Base-by-base conservation (phyloP, 2,888 invertebrate species). In the Machimus atricapillus region DNA sequence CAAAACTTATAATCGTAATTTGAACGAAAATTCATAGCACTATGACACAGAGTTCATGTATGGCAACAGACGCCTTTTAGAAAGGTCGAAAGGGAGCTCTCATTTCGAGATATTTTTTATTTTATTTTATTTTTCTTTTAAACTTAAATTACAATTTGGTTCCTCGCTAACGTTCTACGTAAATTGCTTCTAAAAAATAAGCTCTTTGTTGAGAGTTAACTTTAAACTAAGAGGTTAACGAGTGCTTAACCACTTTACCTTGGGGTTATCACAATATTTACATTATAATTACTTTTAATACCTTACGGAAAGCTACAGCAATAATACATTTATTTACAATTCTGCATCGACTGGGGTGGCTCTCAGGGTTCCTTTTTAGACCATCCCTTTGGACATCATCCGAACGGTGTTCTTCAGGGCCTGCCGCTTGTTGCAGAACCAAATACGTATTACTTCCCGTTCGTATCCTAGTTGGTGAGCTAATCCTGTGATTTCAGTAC, bases 361-460 rank as follows among this genome's bases (percentile, higher is more conserved):
- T 66, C 2, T 27, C 9, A 4, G n/a, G 37, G 34, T 66, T 23
- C 2, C 4, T 16, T 23, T 90, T 93, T 95, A 96, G 90, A 96
- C 96, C 95, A 96, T 96, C 90, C 96, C 96, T 93, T 96, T 97
- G 85, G 96, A 96, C 97, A 97, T 97, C 97, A 97, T 97, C 90
- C 97, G 94, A 89, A 98, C 98, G n/a, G 98, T 98, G 92, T 99
- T 99, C 93, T 99, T 99, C 89, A 99, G 94, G 1, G 99, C 98
- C 93, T 99, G 99, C 87, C 99, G 95, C 93, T 99, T 99, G 94
- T 99, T 99, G 93, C 99, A 99, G 93, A 99, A 99, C 99, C 99
- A 99, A 93, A 99, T 99, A 93, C 99, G 94, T 91, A 99, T 98
- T 85, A 99, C 99, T 94, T 99, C 99, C 86, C 99, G 95, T 91